A percentile compares a stretch with the other conserved stretches of the same genome.
These are phyloP conservation scores for Alectoris magna DNA, from an alignment of 2,797 vertebrate genomes.

Conservation along the genomic window DNA sequence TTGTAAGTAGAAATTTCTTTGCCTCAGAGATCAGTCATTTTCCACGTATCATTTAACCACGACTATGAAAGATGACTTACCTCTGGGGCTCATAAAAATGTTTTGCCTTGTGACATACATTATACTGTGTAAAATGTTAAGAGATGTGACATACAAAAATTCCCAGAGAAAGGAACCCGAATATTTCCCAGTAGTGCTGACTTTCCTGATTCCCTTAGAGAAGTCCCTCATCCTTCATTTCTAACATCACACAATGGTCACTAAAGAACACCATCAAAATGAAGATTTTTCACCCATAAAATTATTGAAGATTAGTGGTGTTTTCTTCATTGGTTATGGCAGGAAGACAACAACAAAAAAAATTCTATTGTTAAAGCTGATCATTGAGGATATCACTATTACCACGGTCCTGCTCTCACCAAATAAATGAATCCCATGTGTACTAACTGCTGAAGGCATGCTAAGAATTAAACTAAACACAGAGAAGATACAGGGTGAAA, in stretches of 20 bases:
- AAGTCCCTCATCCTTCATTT: background rate
- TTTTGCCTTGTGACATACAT: background rate
- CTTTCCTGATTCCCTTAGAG: background rate
- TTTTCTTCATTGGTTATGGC: background rate
- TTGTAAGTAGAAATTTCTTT: background rate
- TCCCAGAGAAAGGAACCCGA: background rate
- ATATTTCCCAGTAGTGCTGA: background rate
- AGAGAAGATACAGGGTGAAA: background rate
- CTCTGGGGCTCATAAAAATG: background rate
- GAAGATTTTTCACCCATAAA: background rate
- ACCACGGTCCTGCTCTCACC: background rate
- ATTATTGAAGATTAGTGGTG: background rate
- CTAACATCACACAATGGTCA: background rate
- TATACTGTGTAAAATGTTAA: background rate
- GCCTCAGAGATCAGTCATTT: background rate
- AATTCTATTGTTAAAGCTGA: background rate
- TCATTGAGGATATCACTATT: background rate
- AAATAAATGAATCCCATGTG: background rate
- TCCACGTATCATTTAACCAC: background rate
- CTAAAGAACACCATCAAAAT: background rate
- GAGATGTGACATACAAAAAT: background rate
- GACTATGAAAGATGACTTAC: background rate
- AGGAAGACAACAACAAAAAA: background rate
- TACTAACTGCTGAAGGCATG: background rate
- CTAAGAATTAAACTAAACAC: background rate